Evolutionary conservation across 2,888 invertebrate genomes (phyloP).

Genomic region (Hermodice carunculata): DNA sequence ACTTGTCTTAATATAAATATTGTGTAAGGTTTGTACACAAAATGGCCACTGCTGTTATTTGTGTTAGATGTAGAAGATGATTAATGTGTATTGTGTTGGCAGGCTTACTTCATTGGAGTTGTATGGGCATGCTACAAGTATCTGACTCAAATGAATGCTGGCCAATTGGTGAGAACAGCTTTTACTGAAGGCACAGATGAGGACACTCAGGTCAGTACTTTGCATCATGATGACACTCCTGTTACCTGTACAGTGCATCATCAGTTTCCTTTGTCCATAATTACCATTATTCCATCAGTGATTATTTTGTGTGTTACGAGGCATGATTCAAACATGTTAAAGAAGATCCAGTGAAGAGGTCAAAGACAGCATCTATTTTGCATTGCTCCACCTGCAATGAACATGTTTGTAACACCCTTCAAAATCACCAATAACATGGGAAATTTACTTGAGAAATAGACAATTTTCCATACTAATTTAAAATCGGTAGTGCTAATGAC

Average conservation of each 20-base stretch:
- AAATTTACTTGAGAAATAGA: too few relatives aligned
- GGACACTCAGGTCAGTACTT: slow-evolving; percentile 26
- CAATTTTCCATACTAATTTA: too few relatives aligned
- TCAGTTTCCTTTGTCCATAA: neutral
- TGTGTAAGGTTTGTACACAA: too few relatives aligned
- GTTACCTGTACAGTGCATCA: neutral
- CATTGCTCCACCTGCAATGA: too few relatives aligned
- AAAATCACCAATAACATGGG: too few relatives aligned
- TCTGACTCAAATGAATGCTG: slow-evolving; percentile 34
- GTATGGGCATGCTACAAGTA: slow-evolving; percentile 69
- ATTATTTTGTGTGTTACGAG: neutral
- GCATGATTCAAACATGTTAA: neutral
- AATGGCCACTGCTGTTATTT: neutral
- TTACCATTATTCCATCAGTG: neutral
- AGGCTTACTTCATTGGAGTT: slow-evolving; percentile 68
- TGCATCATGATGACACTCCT: neutral
- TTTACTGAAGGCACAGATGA: slow-evolving; percentile 13
- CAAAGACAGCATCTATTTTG: neutral
- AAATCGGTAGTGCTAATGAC: too few relatives aligned
- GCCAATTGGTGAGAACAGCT: neutral
- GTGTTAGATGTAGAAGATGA: neutral
- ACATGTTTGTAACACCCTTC: too few relatives aligned
- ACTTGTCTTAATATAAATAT: neutral
- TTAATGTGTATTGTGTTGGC: slow-evolving; percentile 8
- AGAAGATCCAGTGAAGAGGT: neutral